These are phyloP conservation scores for Morus bassanus DNA, from an alignment of 2,797 vertebrate genomes.

Conservation along the genomic window DNA sequence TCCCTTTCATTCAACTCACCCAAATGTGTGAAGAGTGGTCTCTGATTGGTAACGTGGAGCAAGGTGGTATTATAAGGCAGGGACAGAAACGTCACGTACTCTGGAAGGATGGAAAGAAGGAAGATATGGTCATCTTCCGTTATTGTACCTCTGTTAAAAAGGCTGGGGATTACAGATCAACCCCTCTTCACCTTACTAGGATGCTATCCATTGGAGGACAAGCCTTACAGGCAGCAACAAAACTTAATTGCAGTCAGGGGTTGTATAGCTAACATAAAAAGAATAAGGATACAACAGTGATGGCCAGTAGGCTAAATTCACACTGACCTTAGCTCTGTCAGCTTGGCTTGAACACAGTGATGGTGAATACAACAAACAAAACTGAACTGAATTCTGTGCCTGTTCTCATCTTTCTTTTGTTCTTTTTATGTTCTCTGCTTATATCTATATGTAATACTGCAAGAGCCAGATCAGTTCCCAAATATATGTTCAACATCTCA, in stretches of 20 bases:
- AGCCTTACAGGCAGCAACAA: background rate
- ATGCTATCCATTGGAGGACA: background rate
- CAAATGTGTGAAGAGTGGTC: slow-evolving; percentile 92
- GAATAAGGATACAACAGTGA: background rate
- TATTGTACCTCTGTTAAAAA: background rate
- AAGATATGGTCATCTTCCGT: background rate
- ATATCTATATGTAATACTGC: background rate
- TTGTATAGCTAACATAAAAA: background rate
- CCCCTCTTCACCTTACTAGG: background rate
- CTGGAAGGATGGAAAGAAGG: slow-evolving; percentile 70
- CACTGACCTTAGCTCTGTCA: background rate
- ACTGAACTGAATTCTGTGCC: background rate
- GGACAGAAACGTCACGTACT: slow-evolving; percentile 88
- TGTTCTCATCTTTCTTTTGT: background rate
- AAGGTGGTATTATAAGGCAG: slow-evolving; percentile 82
- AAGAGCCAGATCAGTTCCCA: background rate
- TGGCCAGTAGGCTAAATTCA: background rate
- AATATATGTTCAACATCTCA: background rate
- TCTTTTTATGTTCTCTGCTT: background rate
- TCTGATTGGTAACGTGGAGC: slow-evolving; percentile 81
- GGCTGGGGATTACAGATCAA: background rate
- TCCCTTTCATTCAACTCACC: slow-evolving; percentile 76
- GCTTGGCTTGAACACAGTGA: background rate
- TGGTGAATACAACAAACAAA: background rate
- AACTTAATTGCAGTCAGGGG: background rate